These are phyloP conservation scores for Pycnomerus fuliginosus DNA, from an alignment of 2,888 invertebrate species.

Conservation along the genomic window DNA sequence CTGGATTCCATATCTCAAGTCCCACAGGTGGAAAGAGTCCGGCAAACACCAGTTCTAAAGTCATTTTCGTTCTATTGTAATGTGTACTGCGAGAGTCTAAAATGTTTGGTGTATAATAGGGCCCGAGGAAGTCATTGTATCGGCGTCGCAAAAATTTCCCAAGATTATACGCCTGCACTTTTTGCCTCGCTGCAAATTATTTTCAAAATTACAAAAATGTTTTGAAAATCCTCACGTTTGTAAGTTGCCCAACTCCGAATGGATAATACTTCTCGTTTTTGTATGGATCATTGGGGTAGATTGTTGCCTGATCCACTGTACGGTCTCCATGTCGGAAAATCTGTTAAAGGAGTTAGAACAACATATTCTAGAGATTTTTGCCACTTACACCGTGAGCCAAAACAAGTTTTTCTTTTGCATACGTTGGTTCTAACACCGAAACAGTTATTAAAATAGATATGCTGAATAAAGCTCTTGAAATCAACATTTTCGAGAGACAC, in stretches of 20 bases:
- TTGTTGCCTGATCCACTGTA: constrained; percentile 28
- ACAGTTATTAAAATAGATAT: too few relatives aligned
- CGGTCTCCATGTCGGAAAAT: constrained; percentile 34
- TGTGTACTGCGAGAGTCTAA: constrained; percentile 67
- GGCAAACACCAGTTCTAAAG: constrained; percentile 65
- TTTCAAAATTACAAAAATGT: too few relatives aligned
- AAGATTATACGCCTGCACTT: constrained; percentile 53
- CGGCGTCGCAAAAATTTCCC: constrained; percentile 63
- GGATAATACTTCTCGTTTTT: constrained; percentile 29
- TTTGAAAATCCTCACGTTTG: constrained; percentile 33
- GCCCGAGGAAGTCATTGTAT: constrained; percentile 61
- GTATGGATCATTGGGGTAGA: constrained; percentile 33
- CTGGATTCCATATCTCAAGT: constrained; percentile 57
- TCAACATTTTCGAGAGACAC: too few relatives aligned
- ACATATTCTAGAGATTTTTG: too few relatives aligned
- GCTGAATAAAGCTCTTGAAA: too few relatives aligned
- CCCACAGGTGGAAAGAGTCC: constrained; percentile 65
- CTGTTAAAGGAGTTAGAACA: too few relatives aligned
- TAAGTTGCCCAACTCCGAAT: constrained; percentile 33
- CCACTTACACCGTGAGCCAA: too few relatives aligned
- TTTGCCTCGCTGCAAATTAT: constrained; percentile 40
- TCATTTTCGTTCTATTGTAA: constrained; percentile 71
- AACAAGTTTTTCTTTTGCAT: too few relatives aligned
- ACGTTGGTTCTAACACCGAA: too few relatives aligned
- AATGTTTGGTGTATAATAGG: constrained; percentile 56